Percentiles rank a stretch among this genome's conserved stretches.
Evolutionary conservation across 2,797 vertebrate genomes (phyloP).

Genomic region (Lagocephalus sceleratus): DNA sequence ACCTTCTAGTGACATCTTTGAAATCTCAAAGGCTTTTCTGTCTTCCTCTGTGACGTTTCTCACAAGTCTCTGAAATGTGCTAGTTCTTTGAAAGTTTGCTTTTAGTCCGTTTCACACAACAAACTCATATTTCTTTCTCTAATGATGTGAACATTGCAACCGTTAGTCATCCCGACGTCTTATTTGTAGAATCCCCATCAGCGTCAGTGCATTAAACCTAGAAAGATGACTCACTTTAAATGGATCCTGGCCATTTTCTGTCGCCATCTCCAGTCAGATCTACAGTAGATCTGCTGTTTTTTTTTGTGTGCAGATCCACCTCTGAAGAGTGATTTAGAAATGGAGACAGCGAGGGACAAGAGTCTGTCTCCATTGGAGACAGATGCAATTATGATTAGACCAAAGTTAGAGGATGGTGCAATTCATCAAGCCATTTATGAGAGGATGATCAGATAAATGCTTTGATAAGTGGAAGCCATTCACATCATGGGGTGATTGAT

Average conservation of each 20-base stretch:
- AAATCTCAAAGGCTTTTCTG: no score
- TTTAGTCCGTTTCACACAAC: no score
- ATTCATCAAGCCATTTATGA: slow-evolving; percentile 67
- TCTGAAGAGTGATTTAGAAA: slow-evolving; percentile 25
- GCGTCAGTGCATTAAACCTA: slow-evolving; percentile 12
- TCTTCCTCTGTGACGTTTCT: no score
- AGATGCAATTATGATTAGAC: slow-evolving; percentile 62
- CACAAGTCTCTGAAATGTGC: no score
- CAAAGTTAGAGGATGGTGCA: slow-evolving; percentile 50
- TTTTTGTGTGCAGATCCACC: not conserved
- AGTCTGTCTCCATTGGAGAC: slow-evolving; percentile 46
- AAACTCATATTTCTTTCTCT: no score
- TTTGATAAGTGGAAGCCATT: slow-evolving; percentile 56
- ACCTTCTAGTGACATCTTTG: no score
- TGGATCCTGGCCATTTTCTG: slow-evolving; percentile 5
- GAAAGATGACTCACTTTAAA: not conserved
- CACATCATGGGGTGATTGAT: slow-evolving; percentile 56
- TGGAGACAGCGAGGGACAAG: slow-evolving; percentile 30
- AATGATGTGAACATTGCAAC: no score
- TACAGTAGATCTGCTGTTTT: not conserved
- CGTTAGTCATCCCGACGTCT: not conserved
- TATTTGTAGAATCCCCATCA: not conserved
- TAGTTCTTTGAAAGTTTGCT: no score
- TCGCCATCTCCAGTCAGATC: not conserved
- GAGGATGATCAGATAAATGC: slow-evolving; percentile 65